Percentiles rank a stretch among this genome's conserved stretches.
Conservation (phyloP, 1,140 invertebrate species). For the Myzus persicae region DNA sequence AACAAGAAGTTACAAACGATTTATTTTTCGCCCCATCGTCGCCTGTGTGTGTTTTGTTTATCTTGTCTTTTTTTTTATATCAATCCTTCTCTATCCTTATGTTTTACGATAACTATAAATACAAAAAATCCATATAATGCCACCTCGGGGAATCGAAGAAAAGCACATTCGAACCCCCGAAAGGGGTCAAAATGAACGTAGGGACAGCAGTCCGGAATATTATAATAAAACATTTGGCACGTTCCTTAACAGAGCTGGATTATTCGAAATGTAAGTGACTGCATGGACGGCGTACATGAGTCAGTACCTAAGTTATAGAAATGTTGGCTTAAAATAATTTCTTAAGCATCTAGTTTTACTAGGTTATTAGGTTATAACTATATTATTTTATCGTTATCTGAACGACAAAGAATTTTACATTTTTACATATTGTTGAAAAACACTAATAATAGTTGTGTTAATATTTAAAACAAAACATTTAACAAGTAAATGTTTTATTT, state of each 20-base stretch:
- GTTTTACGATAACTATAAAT: conserved; percentile 47
- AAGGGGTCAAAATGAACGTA: conserved; percentile 1
- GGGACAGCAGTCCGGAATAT: conserved; percentile 28
- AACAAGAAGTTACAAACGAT: conserved; percentile 37
- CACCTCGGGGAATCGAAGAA: background rate
- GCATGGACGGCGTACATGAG: background rate
- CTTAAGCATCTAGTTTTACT: background rate
- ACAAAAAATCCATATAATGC: conserved; percentile 16
- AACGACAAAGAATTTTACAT: background rate
- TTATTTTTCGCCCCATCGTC: background rate
- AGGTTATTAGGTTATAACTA: background rate
- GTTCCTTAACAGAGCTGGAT: background rate
- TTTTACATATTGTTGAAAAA: background rate
- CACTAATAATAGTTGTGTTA: background rate
- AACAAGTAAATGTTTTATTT: background rate
- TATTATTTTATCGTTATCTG: background rate
- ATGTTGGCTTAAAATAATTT: background rate
- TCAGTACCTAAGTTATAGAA: background rate
- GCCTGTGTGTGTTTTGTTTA: background rate
- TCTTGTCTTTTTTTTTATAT: background rate
- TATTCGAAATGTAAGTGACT: background rate
- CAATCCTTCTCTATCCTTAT: background rate
- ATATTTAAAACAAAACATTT: background rate
- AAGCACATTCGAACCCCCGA: background rate
- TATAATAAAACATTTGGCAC: conserved; percentile 28